Percentiles rank a stretch among this genome's conserved stretches.
phyloP scores from a whole-genome alignment of 2,113 vertebrate genomes.

The Zingel zingel region DNA sequence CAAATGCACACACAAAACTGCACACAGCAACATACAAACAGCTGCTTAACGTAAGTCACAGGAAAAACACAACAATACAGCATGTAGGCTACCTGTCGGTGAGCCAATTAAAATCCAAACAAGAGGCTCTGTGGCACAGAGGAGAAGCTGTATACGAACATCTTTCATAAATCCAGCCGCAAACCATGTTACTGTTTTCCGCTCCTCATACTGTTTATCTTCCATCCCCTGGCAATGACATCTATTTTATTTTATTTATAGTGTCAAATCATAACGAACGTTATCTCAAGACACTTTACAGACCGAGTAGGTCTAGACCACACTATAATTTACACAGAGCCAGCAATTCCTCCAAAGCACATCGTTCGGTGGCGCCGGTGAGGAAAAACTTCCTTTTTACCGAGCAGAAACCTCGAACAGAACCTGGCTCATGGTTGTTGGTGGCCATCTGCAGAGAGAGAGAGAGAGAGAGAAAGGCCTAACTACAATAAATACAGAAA shows the following conservation, averaged over 20 bases:
- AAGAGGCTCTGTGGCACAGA: constrained; percentile 60
- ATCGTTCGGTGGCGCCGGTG: too few species aligned
- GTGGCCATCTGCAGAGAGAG: too few species aligned
- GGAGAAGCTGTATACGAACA: constrained; percentile 46
- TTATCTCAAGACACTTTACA: too few species aligned
- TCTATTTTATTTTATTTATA: not conserved
- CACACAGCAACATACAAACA: constrained; percentile 30
- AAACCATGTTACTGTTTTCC: constrained; percentile 51
- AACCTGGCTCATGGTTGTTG: too few species aligned
- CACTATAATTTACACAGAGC: too few species aligned
- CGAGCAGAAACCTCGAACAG: too few species aligned
- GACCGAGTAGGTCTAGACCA: too few species aligned
- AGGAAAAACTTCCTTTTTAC: too few species aligned
- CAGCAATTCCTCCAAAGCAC: too few species aligned
- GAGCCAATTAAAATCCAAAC: constrained; percentile 80
- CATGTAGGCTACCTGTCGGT: constrained; percentile 49
- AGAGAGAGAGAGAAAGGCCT: too few species aligned
- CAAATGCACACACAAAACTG: not conserved
- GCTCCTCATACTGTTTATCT: constrained; percentile 55
- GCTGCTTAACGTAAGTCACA: constrained; percentile 57
- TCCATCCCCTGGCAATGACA: constrained; percentile 40
- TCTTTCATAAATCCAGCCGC: constrained; percentile 65
- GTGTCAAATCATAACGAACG: too few species aligned
- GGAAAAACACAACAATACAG: constrained; percentile 56
- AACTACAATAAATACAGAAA: too few species aligned